Base-by-base conservation (phyloP, 2,888 invertebrate species). In the Drosophila merina region DNA sequence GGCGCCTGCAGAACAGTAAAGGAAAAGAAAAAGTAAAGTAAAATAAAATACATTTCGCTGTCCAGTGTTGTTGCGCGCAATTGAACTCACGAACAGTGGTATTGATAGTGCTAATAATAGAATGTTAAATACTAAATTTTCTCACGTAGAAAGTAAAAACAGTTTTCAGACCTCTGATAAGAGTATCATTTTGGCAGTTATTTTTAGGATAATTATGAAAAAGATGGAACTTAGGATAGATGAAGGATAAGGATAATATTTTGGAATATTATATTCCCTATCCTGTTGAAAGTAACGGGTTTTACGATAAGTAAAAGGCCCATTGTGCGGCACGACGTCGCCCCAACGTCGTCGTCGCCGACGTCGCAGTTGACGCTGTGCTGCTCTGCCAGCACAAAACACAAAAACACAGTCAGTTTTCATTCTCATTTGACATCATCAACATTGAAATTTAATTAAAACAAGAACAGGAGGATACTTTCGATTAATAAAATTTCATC, bases 391-490 rank as follows among this genome's bases (percentile, higher is more conserved):
- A 42, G 40, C 40, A 40, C 66, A 80, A 64, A 78, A 73, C 73
- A 77, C 72, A 77, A 76, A 83, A 83, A 77, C 68, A 77, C 85
- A 83, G 80, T 81, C 85, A 86, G 86, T 85, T 86, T 85, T 86
- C 79, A 86, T 85, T 85, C 84, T 88, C 81, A 87, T 89, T 89
- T 88, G 88, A 88, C 89, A 89, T 89, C 88, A 89, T 86, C 88
- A 86, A 78, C 88, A 86, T 82, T 81, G 79, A 78, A 83, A 85
- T 76, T 86, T 62, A 85, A 87, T 86, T 79, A 81, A 70, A 77
- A 77, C 63, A 74, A 85, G 73, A 78, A 71, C 77, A 75, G 67
- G 49, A 75, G 44, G 49, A 14, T 52, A 50, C 60, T 55, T 47
- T 45, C 25, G 33, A 42, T 58, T 44, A 44, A 44, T 57, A 44